phyloP scores from a whole-genome alignment of 2,888 invertebrate species.

The Aphodius sticticus region DNA sequence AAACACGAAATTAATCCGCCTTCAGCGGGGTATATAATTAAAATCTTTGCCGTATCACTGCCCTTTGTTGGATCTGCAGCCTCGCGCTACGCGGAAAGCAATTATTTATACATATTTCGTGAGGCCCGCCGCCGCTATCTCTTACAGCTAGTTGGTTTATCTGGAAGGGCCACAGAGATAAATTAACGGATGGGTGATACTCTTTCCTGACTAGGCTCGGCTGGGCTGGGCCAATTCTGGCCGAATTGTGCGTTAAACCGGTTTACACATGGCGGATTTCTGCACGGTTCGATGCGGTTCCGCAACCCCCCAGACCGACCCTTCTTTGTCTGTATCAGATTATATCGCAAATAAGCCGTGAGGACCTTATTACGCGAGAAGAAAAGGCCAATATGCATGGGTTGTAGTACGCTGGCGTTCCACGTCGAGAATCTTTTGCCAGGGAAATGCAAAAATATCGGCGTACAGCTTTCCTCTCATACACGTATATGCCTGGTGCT shows the following conservation, averaged over 20 bases:
- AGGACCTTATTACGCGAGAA: constrained; percentile 17
- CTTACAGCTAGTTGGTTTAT: constrained; percentile 31
- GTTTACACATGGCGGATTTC: constrained; percentile 46
- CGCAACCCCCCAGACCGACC: background rate
- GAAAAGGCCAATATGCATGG: constrained; percentile 5
- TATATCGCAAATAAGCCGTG: constrained; percentile 9
- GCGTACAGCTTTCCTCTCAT: background rate
- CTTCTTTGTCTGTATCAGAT: constrained; percentile 10
- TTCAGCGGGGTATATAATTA: background rate
- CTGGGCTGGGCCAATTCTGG: constrained; percentile 41
- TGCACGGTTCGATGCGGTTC: constrained; percentile 32
- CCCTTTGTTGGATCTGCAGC: background rate
- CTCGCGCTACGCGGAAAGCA: background rate
- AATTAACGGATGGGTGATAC: background rate
- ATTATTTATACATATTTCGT: constrained; percentile 20
- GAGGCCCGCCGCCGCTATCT: constrained; percentile 16
- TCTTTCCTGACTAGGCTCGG: background rate
- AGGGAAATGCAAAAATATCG: background rate
- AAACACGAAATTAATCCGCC: background rate
- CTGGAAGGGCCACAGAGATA: constrained; percentile 16
- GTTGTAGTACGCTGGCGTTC: background rate
- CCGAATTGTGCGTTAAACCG: constrained; percentile 48
- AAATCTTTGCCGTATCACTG: constrained; percentile 4
- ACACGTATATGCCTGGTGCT: background rate
- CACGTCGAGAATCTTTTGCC: background rate